Conservation (phyloP, 2,888 invertebrate genomes). For the Macrophya annulata region DNA sequence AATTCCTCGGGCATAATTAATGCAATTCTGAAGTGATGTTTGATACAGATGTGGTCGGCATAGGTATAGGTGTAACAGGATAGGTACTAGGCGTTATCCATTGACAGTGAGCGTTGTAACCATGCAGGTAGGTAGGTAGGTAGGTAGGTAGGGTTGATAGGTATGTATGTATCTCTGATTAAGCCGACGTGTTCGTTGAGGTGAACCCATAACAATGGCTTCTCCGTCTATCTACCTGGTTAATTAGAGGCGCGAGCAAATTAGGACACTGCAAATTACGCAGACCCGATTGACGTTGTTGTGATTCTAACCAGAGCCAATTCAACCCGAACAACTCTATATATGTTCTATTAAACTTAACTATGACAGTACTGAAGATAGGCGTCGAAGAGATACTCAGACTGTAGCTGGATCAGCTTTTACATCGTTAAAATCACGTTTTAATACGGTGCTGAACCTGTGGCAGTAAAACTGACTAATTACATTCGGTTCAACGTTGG, state of each 20-base stretch:
- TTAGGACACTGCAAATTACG: constrained; percentile 52
- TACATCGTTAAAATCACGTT: background rate
- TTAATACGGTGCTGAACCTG: background rate
- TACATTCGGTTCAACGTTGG: background rate
- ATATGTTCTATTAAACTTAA: constrained; percentile 2
- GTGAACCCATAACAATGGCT: constrained; percentile 38
- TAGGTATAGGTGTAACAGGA: background rate
- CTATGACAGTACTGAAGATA: background rate
- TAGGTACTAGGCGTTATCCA: background rate
- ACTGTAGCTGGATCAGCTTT: background rate
- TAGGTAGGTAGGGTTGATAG: no score
- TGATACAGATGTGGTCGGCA: background rate
- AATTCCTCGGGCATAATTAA: background rate
- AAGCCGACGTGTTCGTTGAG: constrained; percentile 37
- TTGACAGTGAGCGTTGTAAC: background rate
- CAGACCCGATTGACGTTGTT: constrained; percentile 47
- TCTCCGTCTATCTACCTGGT: constrained; percentile 27
- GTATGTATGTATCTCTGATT: constrained; percentile 46
- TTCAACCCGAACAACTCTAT: constrained; percentile 14
- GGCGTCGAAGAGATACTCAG: constrained; percentile 1
- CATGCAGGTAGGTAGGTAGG: no score
- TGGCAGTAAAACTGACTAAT: background rate
- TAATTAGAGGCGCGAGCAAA: constrained; percentile 52
- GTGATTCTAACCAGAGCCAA: constrained; percentile 26
- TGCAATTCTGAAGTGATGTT: constrained; percentile 15